Percentiles rank a stretch among this genome's conserved stretches.
Evolutionary conservation across 2,797 vertebrate genomes (phyloP).

Genomic region (Muscicapa striata): DNA sequence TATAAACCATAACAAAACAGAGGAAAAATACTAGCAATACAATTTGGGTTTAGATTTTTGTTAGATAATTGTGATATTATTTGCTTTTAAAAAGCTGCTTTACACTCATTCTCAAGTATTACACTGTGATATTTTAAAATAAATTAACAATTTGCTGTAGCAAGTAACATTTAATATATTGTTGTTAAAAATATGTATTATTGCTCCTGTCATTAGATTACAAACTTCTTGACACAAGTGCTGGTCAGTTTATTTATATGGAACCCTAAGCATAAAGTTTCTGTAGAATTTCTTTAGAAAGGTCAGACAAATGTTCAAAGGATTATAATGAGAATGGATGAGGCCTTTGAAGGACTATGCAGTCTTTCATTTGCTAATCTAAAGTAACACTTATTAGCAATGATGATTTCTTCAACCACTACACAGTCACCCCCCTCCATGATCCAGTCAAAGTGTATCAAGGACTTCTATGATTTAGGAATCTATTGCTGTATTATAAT

Average conservation of each 20-base stretch:
- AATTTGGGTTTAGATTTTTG: neutral
- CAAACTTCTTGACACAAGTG: neutral
- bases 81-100: neutral
- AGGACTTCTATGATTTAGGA: constrained; percentile 13
- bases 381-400: constrained; percentile 48
- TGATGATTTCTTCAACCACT: constrained; percentile 33
- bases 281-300: neutral
- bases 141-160: neutral
- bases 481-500: neutral
- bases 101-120: neutral
- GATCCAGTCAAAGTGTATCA: neutral
- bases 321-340: constrained; percentile 42
- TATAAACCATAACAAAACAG: neutral
- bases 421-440: neutral
- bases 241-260: constrained; percentile 8
- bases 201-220: neutral
- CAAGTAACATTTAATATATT: neutral
- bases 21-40: neutral
- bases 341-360: constrained; percentile 13
- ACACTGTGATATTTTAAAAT: neutral
- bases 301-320: constrained; percentile 35
- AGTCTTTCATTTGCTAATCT: constrained; percentile 59
- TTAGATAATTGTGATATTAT: neutral
- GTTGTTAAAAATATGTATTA: neutral
- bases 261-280: neutral